Base-by-base conservation (phyloP, 1,140 invertebrate genomes). In the Drosophila albomicans region DNA sequence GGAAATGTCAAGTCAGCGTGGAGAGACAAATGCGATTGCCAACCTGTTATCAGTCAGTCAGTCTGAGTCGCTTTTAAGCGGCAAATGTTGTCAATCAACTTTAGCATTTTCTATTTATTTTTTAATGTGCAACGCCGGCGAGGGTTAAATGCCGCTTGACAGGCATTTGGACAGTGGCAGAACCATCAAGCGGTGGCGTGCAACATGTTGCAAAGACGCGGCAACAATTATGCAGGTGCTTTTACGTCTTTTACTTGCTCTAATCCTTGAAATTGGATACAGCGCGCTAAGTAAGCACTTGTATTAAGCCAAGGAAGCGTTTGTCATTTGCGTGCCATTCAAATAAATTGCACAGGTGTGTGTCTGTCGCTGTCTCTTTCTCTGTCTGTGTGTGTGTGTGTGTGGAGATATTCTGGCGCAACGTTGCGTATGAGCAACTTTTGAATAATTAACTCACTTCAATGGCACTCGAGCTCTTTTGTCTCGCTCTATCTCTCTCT, bases 391-490 rank as follows among this genome's bases (percentile, higher is more conserved):
- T 51, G 51, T 5, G 43, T 11, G 38, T 46, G 38, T 35, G 8
- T 28, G 11, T 6, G n/a, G 56, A 10, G 13, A 11, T 35, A 16
- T 49, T 30, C 52, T 25, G 11, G 59, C 58, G 30, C 75, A 54
- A 67, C 69, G 61, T 64, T 72, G 70, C 75, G 75, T 74, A 78
- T 78, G 70, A 68, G 75, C 64, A 78, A 78, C 75, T 78, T 73
- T 78, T 78, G 64, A 78, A 78, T 78, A 78, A 78, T 78, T 78
- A 74, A 78, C 75, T 78, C 67, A 75, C 68, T 75, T 75, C 61
- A 75, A 58, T 71, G 68, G 51, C 57, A 69, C 56, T 68, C 48
- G 64, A 41, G 54, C 32, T 15, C 38, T 54, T 51, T 51, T 61
- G 54, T 30, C 20, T 3, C 35, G 3, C 62, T 8, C 48, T 38